Evolutionary conservation across 2,113 vertebrate species (phyloP), one percentile per base, ranked within the genome.

Genomic region (Peromyscus californicus): DNA sequence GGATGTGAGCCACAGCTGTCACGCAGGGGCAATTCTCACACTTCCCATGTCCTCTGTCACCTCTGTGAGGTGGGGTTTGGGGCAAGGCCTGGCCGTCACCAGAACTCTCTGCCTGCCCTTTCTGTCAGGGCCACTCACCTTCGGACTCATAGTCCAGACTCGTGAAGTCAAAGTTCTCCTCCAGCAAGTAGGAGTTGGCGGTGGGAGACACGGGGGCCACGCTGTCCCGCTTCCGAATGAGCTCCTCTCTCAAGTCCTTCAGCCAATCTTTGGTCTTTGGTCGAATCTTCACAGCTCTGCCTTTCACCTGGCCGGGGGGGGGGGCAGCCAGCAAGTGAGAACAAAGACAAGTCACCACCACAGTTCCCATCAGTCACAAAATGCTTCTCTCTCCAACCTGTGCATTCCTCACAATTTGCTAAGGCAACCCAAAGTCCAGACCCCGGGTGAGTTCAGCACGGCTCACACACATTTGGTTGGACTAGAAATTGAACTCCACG

Each of bases 261-360:
- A 99, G 98, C 99, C 99, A 99, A 93, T 99, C 98, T 87, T 98
- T 98, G 6, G 99, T 99, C 97, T 98, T 99, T 0, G 99, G 99
- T 51, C 98, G 96, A 59, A 99, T 98, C 97, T 97, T 99, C 97
- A 99, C 98, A 0, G 98, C 98, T 95, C 98, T 98, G 92, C 98
- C 99, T 97, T 98, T 98, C 69, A 99, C 97, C 99, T 99, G 95
- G 36, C 0, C 12, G 54, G 51, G 51, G 51, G 51, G 51, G 51
- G 51, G 51, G 95, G 24, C 9, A 51, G 33, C 12, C 1, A 5
- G 79, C 13, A 21, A 24, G 90, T 0, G 1, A 6, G 54, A 4
- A 42, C 5, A 31, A 74, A n/a, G 4, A 0, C 31, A 29, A 12
- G 59, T 42, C 36, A 21, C 10, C 36, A 21, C 10, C 1, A 4